Evolutionary conservation across 2,113 vertebrate species (phyloP).

Genomic region (Lipophrys pholis): DNA sequence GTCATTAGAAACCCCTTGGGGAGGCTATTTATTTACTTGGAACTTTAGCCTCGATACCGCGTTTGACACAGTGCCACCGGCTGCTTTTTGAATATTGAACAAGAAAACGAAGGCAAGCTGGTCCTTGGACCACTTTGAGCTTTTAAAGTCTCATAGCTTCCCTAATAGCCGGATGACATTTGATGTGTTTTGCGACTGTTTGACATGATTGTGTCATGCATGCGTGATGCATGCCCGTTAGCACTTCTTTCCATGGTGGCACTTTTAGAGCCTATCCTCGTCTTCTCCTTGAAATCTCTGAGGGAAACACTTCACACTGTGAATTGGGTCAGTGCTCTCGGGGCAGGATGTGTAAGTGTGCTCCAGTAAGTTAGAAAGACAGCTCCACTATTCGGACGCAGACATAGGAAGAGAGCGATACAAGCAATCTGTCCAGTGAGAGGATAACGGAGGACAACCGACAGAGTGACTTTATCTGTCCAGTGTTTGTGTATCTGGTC

Average conservation of each 20-base stretch:
- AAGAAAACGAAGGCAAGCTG: neutral
- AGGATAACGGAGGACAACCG: constrained; percentile 40
- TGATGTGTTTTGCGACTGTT: neutral
- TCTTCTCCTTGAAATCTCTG: neutral
- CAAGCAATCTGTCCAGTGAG: constrained; percentile 24
- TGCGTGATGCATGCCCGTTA: no score
- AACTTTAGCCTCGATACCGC: constrained; percentile 4
- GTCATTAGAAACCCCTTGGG: constrained; percentile 46
- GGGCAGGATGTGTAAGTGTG: constrained; percentile 16
- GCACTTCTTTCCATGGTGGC: no score
- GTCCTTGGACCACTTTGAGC: neutral
- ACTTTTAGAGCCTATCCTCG: no score
- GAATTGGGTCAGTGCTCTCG: constrained; percentile 45
- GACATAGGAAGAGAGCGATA: neutral
- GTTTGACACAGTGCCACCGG: neutral
- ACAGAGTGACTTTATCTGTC: constrained; percentile 38
- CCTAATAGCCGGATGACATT: neutral
- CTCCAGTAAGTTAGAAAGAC: constrained; percentile 3
- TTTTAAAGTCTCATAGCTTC: constrained; percentile 5
- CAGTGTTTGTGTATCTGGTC: constrained; percentile 22
- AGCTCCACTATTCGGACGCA: constrained; percentile 20
- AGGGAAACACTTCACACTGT: constrained; percentile 34
- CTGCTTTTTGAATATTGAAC: neutral
- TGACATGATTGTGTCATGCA: no score
- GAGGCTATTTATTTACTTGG: constrained; percentile 37